Evolutionary conservation across 2,888 invertebrate genomes (phyloP), one percentile per base, ranked within the genome.

Genomic region (Melanostoma scalare): DNA sequence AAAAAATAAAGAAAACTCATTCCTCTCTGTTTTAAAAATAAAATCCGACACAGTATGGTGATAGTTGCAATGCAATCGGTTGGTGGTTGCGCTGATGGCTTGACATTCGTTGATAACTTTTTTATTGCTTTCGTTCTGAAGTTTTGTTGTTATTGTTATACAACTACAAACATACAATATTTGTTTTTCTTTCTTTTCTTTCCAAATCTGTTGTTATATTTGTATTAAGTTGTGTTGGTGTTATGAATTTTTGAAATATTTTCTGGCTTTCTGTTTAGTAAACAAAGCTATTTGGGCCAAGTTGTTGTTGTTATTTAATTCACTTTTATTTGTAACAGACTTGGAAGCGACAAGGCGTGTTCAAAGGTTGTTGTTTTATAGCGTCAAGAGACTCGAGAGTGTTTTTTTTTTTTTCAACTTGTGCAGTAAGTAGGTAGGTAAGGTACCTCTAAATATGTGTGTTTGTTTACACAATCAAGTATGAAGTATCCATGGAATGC

Each of bases 271-370:
- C 61, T 81, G 65, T 76, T 72, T 76, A 72, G 81, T 81, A 77
- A 77, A 81, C 72, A 81, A 77, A 81, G 61, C 55, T 77, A 77
- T 81, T 77, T 81, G 61, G 81, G 81, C 60, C 77, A 72, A 77
- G 44, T 61, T 67, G 60, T 72, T 75, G 52, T 52, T 73, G 60
- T 65, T 61, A 55, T 72, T 76, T 71, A 44, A 75, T 68, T 80
- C 61, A 67, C 36, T 55, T 68, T 60, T 81, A 67, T 73, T 72
- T 77, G 67, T 77, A 68, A 61, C 67, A 77, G 50, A 61, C 53
- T 53, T 56, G 8, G 42, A 48, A 58, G 35, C 50, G 20, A 31
- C 30, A 38, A 60, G 33, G 50, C 71, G 46, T 60, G 53, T 50
- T 38, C 20, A 6, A 35, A 65, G 58, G 4, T 63, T 42, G 67